Evolutionary conservation across 2,113 vertebrate genomes (phyloP).

Genomic region (Laticauda colubrina): DNA sequence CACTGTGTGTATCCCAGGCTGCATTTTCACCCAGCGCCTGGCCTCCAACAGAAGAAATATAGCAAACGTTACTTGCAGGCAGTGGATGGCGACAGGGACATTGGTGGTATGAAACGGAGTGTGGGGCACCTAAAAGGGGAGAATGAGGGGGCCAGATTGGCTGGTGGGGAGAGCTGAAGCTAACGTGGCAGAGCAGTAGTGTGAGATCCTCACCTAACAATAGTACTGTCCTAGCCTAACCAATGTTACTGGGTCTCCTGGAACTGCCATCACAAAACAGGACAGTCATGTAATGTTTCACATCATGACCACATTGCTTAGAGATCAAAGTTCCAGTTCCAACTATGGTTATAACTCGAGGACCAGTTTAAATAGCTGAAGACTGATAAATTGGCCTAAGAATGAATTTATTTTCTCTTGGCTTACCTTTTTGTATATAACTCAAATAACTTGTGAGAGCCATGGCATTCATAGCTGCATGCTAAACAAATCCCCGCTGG

Average conservation of each 20-base stretch:
- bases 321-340: not conserved
- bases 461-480: conserved; percentile 91
- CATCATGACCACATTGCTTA: not conserved
- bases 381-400: not conserved
- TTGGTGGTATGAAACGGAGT: not conserved
- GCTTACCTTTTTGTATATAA: conserved; percentile 91
- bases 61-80: not conserved
- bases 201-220: not conserved
- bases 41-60: not conserved
- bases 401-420: not conserved
- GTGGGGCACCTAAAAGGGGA: not conserved
- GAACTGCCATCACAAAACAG: not conserved
- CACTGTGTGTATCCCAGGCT: not conserved
- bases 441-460: conserved; percentile 88
- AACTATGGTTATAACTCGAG: not conserved
- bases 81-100: not conserved
- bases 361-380: not conserved
- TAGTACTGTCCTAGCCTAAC: not conserved
- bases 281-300: not conserved
- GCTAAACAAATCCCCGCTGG: conserved; percentile 91
- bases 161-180: not conserved
- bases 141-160: not conserved
- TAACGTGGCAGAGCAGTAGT: not conserved
- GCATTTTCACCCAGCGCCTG: not conserved
- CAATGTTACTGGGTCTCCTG: not conserved